Conservation (phyloP, 2,888 invertebrate species). For the Andricus curvator region DNA sequence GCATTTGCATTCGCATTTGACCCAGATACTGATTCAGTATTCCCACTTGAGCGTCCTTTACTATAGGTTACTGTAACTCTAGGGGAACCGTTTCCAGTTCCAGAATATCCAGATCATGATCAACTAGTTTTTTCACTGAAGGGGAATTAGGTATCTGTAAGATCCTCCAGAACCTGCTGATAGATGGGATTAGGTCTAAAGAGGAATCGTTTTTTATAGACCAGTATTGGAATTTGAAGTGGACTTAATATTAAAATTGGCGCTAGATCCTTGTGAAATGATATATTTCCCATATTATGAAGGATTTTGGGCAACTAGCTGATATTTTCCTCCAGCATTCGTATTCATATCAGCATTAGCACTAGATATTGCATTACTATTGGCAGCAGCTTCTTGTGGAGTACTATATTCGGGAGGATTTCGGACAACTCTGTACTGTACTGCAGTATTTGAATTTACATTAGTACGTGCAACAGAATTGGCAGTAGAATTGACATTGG, state of each 20-base stretch:
- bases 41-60: neutral
- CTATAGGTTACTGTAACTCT: neutral
- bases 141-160: neutral
- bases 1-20: conserved; percentile 28
- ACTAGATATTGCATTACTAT: neutral
- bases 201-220: neutral
- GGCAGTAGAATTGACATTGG: neutral
- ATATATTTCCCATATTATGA: neutral
- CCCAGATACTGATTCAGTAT: neutral
- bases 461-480: neutral
- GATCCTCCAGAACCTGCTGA: neutral
- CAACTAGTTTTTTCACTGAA: neutral
- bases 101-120: neutral
- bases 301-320: neutral
- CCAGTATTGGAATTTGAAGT: neutral
- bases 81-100: neutral
- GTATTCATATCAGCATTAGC: conserved; percentile 45
- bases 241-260: neutral
- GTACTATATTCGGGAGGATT: neutral
- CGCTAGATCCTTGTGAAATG: neutral
- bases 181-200: neutral
- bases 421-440: neutral
- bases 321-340: conserved; percentile 2
- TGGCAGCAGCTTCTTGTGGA: neutral
- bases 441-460: neutral